Base-by-base conservation (phyloP, 1,140 invertebrate genomes). In the Philopotamus ludificatus region DNA sequence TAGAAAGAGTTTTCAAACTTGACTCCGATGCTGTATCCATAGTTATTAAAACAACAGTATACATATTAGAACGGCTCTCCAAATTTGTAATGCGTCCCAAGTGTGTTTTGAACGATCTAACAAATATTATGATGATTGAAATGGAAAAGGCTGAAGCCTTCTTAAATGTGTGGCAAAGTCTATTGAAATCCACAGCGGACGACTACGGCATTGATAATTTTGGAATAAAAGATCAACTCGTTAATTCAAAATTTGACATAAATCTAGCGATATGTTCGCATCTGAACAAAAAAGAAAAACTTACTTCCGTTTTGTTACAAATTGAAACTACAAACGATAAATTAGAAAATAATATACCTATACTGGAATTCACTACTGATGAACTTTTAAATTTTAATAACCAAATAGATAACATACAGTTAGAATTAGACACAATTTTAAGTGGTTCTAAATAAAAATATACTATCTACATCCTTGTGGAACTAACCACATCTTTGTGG, bases 1-100 rank as follows among this genome's bases (percentile, higher is more conserved):
- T 70, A 44, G 68, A 70, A 45, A 70, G 63, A 49, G 63, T 70
- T 20, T 59, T 70, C n/a, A 70, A 61, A 53, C 47, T 70, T 3
- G 34, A 67, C 1, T 7, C 62, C 8, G 47, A 65, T 7, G 15
- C 67, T 34, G 49, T 70, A 3, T 54, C 23, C 26, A 21, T 68
- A 1, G 2, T 68, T 23, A 60, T 67, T 9, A 70, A 70, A 66
- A 65, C 58, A 2, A 68, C 65, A 9, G 20, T 53, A 15, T 61
- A 68, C 20, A 63, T 70, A 12, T 47, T 65, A 16, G 66, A 66
- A 59, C 53, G 66, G 20, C 63, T 70, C 62, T 65, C 66, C 4
- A 68, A 65, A 60, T 68, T 70, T 44, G 21, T 70, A n/a, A 67
- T 70, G 63, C 63, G 45, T 22, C 69, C 69, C 10, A 47, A 28